Conservation (phyloP, 2,113 vertebrate species). For the Cariama cristata region DNA sequence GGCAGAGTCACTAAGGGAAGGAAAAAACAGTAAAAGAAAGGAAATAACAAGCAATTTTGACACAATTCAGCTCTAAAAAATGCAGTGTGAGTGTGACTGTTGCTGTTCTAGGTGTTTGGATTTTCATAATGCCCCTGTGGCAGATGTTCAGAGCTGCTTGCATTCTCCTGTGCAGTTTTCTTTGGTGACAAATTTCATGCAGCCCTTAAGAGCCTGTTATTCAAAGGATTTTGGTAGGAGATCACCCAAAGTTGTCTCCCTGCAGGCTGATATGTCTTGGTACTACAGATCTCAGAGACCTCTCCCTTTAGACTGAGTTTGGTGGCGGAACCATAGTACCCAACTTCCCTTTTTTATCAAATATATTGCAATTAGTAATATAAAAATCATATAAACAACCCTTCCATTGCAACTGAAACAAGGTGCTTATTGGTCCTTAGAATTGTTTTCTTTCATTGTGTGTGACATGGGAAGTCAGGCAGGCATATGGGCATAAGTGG, state of each 20-base stretch:
- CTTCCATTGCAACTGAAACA: background rate
- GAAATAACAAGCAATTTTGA: background rate
- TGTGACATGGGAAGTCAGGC: background rate
- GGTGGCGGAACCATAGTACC: background rate
- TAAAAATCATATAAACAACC: background rate
- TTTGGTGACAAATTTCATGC: background rate
- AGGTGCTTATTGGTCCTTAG: background rate
- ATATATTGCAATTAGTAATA: background rate
- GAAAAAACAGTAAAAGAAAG: background rate
- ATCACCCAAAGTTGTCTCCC: background rate
- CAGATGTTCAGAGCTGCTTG: background rate
- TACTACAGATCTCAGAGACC: background rate
- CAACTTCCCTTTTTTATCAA: background rate
- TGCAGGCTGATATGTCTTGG: background rate
- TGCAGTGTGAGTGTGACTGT: background rate
- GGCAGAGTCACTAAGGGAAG: background rate
- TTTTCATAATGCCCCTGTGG: background rate
- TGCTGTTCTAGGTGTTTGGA: background rate
- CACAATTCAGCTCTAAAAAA: background rate
- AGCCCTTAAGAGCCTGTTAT: background rate
- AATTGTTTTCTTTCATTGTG: background rate
- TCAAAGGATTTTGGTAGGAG: background rate
- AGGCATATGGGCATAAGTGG: background rate
- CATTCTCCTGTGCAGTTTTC: background rate
- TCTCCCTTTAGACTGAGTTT: background rate